A percentile compares a stretch with the other conserved stretches of the same genome.
Evolutionary conservation across 2,888 invertebrate species (phyloP).

Genomic region (Cheilosia soror): DNA sequence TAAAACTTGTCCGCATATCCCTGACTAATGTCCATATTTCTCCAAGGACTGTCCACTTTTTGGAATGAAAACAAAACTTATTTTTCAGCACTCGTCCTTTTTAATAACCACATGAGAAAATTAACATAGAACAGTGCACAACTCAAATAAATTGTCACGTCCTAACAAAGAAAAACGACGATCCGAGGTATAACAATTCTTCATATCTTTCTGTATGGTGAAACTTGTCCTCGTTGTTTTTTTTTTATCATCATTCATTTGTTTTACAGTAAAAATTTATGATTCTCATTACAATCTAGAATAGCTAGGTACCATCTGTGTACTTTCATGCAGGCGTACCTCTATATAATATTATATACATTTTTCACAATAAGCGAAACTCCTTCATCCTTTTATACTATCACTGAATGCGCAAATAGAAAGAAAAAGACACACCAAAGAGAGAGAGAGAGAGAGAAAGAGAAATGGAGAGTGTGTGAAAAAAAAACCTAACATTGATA

Average conservation of each 20-base stretch:
- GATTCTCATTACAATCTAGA: slow-evolving; percentile 61
- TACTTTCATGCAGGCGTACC: slow-evolving; percentile 26
- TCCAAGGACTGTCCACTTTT: not conserved
- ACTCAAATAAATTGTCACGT: slow-evolving; percentile 33
- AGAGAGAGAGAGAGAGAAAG: not conserved
- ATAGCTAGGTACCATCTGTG: slow-evolving; percentile 53
- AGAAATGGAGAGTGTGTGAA: not conserved
- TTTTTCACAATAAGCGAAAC: slow-evolving; percentile 36
- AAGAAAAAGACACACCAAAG: not conserved
- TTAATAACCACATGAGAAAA: slow-evolving; percentile 19
- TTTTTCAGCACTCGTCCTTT: not conserved
- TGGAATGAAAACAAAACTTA: not conserved
- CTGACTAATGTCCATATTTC: too few species aligned
- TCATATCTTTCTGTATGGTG: slow-evolving; percentile 1
- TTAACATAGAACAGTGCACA: slow-evolving; percentile 27
- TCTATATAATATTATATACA: not conserved
- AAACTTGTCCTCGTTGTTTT: not conserved
- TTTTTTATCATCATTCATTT: slow-evolving; percentile 42
- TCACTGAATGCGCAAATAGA: slow-evolving; percentile 8
- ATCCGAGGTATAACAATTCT: slow-evolving; percentile 11
- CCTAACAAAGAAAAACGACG: slow-evolving; percentile 22
- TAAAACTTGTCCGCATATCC: too few species aligned
- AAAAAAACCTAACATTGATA: slow-evolving; percentile 17
- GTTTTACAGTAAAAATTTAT: slow-evolving; percentile 61
- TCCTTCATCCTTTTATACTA: slow-evolving; percentile 39